These are phyloP conservation scores for Tyria jacobaeae DNA, from an alignment of 2,888 invertebrate genomes.

Conservation along the genomic window DNA sequence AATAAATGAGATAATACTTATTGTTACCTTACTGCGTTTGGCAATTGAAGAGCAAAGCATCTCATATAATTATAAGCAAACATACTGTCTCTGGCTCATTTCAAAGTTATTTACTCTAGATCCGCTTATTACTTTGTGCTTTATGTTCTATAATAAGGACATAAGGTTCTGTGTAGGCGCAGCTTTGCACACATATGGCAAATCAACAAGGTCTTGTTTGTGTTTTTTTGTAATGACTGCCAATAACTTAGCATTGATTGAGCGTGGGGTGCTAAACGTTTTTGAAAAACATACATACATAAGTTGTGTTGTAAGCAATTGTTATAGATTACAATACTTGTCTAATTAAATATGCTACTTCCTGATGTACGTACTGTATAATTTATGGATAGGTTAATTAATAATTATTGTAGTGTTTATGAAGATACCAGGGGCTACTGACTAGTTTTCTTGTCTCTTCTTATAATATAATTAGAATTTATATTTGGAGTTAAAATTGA, in stretches of 20 bases:
- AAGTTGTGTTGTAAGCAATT: too few species aligned
- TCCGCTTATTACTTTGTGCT: constrained; percentile 34
- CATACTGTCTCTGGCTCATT: background rate
- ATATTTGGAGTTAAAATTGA: too few species aligned
- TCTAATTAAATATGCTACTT: constrained; percentile 29
- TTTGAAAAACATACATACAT: constrained; percentile 34
- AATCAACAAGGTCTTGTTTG: constrained; percentile 62
- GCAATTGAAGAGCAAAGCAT: background rate
- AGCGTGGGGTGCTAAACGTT: constrained; percentile 47
- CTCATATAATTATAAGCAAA: constrained; percentile 7
- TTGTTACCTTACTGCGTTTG: background rate
- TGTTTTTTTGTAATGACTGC: constrained; percentile 48
- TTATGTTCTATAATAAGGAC: constrained; percentile 54
- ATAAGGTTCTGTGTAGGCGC: constrained; percentile 61
- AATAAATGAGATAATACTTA: background rate
- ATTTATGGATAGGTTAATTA: constrained; percentile 23
- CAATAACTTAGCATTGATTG: constrained; percentile 54
- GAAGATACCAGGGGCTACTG: too few species aligned
- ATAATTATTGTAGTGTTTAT: background rate
- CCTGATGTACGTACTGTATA: constrained; percentile 26
- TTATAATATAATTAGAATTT: too few species aligned
- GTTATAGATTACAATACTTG: too few species aligned
- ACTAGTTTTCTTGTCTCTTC: background rate
- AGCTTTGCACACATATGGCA: constrained; percentile 59
- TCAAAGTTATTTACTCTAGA: constrained; percentile 20